Conservation (phyloP, 2,113 vertebrate species). For the Pygoscelis antarcticus region DNA sequence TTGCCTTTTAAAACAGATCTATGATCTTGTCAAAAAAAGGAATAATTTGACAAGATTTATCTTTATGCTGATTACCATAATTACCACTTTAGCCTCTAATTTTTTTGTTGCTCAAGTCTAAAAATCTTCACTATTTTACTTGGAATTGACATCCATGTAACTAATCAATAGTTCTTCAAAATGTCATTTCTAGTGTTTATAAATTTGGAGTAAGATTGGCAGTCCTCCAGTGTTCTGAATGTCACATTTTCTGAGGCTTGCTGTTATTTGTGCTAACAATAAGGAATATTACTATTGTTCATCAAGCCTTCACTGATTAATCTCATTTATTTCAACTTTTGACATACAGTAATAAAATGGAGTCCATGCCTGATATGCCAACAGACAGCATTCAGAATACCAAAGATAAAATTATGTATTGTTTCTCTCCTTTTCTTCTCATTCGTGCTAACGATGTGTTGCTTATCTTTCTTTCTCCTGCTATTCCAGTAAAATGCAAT, state of each 20-base stretch:
- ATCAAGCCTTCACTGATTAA: background rate
- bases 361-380: background rate
- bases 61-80: background rate
- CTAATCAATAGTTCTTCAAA: slow-evolving; percentile 12
- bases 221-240: background rate
- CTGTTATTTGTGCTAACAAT: background rate
- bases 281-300: background rate
- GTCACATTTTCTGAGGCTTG: background rate
- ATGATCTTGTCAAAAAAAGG: background rate
- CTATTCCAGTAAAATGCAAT: background rate
- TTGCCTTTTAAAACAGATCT: background rate
- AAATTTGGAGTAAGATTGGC: background rate
- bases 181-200: background rate
- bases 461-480: background rate
- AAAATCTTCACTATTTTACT: background rate
- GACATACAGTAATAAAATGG: background rate
- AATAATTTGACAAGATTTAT: background rate
- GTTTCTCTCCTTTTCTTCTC: background rate
- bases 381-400: background rate
- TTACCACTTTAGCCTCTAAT: background rate
- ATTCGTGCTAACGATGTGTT: background rate
- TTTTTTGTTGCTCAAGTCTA: background rate
- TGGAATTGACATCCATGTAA: background rate
- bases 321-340: background rate
- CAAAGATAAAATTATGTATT: background rate